Evolutionary conservation across 2,888 invertebrate genomes (phyloP), one percentile per base, ranked within the genome.

Genomic region (Apoderus coryli): DNA sequence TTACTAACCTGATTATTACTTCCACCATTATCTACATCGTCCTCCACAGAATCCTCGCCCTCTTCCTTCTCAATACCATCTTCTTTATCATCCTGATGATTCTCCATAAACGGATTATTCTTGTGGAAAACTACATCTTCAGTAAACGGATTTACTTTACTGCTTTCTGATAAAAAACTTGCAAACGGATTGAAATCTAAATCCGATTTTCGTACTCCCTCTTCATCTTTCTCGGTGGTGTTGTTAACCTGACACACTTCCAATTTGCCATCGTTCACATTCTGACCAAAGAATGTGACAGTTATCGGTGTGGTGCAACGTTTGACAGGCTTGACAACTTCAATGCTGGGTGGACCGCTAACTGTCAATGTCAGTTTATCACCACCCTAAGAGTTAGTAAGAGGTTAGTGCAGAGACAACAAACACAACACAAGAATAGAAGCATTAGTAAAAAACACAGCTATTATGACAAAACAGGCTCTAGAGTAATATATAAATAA

Each of bases 371-470:
- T 76, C 50, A 76, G 55, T 53, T 74, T 75, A 53, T 76, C 75
- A 46, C 75, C 75, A 42, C 75, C 75, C 75, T 76, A 50, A 46
- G n/a, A n/a, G n/a, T n/a, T n/a, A n/a, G n/a, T n/a, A n/a, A n/a
- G n/a, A n/a, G n/a, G n/a, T n/a, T n/a, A n/a, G n/a, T n/a, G n/a
- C n/a, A n/a, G n/a, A n/a, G n/a, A n/a, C n/a, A n/a, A n/a, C n/a
- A n/a, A n/a, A n/a, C n/a, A n/a, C n/a, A n/a, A n/a, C n/a, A n/a
- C n/a, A n/a, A n/a, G n/a, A n/a, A n/a, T n/a, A n/a, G n/a, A n/a
- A n/a, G n/a, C n/a, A n/a, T n/a, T n/a, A n/a, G n/a, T n/a, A n/a
- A n/a, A n/a, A n/a, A n/a, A n/a, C n/a, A n/a, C n/a, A n/a, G n/a
- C n/a, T n/a, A n/a, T n/a, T n/a, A n/a, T n/a, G n/a, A n/a, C n/a